These are phyloP conservation scores for Forbesichthys agassizii DNA, from an alignment of 2,113 vertebrate species.

Conservation along the genomic window DNA sequence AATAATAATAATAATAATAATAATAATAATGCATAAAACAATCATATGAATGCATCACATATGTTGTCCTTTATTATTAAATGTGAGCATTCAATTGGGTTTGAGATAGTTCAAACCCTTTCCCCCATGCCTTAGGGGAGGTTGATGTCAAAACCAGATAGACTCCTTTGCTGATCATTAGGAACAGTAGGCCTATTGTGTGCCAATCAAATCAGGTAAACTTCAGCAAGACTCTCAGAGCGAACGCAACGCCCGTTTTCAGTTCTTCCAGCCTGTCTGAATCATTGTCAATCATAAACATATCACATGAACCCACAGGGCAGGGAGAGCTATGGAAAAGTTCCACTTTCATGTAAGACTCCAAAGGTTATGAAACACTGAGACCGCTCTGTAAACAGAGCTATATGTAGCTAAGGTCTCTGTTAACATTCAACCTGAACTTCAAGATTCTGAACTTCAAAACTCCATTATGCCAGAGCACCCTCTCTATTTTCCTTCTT, in stretches of 20 bases:
- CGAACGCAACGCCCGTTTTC: constrained; percentile 12
- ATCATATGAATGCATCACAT: neutral
- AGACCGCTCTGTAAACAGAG: constrained; percentile 42
- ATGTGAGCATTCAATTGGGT: neutral
- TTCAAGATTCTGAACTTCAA: neutral
- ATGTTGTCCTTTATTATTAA: neutral
- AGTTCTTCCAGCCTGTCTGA: constrained; percentile 23
- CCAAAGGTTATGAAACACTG: constrained; percentile 47
- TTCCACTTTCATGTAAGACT: constrained; percentile 43
- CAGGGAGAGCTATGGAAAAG: constrained; percentile 45
- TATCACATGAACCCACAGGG: constrained; percentile 39
- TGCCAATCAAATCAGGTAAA: neutral
- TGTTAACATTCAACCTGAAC: constrained; percentile 26
- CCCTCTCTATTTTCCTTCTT: neutral
- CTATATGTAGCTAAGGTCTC: constrained; percentile 23
- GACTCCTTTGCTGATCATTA: neutral
- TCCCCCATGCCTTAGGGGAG: constrained; percentile 14
- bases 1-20: too few relatives aligned
- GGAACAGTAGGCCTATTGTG: neutral
- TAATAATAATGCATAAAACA: neutral
- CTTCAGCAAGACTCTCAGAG: neutral
- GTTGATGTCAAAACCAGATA: neutral
- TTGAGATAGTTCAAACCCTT: neutral
- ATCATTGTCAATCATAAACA: constrained; percentile 29
- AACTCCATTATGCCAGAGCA: neutral